Conservation (phyloP, 2,888 invertebrate genomes). For the Oscheius sp. region DNA sequence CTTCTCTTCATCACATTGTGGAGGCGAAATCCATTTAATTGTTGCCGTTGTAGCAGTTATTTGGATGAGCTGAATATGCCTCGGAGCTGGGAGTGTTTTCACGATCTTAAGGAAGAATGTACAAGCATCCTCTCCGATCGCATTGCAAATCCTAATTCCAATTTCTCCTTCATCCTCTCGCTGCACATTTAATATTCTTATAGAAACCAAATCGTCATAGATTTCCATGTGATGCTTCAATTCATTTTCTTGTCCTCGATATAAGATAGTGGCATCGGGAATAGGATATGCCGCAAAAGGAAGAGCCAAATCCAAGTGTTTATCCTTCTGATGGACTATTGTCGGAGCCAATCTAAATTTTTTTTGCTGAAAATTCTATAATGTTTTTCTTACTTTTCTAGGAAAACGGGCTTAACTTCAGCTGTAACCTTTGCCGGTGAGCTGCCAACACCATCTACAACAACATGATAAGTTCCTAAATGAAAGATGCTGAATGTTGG, state of each 20-base stretch:
- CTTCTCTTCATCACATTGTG: slow-evolving; percentile 42
- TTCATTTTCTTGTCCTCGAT: slow-evolving; percentile 33
- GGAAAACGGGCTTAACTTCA: slow-evolving; percentile 42
- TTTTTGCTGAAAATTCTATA: not conserved
- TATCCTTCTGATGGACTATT: slow-evolving; percentile 49
- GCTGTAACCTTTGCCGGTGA: slow-evolving; percentile 44
- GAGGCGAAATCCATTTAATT: slow-evolving; percentile 42
- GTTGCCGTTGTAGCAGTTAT: slow-evolving; percentile 43
- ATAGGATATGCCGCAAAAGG: slow-evolving; percentile 44
- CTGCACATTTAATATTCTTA: slow-evolving; percentile 40
- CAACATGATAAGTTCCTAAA: slow-evolving; percentile 49
- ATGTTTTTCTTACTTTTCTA: slow-evolving; percentile 36
- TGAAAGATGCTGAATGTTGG: slow-evolving; percentile 43
- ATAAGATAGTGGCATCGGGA: slow-evolving; percentile 39
- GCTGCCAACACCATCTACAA: slow-evolving; percentile 50
- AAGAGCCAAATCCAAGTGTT: slow-evolving; percentile 49
- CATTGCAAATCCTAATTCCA: slow-evolving; percentile 42
- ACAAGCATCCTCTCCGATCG: slow-evolving; percentile 42
- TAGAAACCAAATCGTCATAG: slow-evolving; percentile 46
- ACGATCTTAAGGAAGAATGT: slow-evolving; percentile 45
- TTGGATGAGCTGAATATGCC: slow-evolving; percentile 37
- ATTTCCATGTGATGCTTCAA: slow-evolving; percentile 44
- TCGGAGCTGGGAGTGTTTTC: slow-evolving; percentile 46
- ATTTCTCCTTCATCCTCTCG: slow-evolving; percentile 46
- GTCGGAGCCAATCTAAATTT: slow-evolving; percentile 29